Evolutionary conservation across 2,113 vertebrate species (phyloP), one percentile per base, ranked within the genome.

Genomic region (Platichthys stellatus): DNA sequence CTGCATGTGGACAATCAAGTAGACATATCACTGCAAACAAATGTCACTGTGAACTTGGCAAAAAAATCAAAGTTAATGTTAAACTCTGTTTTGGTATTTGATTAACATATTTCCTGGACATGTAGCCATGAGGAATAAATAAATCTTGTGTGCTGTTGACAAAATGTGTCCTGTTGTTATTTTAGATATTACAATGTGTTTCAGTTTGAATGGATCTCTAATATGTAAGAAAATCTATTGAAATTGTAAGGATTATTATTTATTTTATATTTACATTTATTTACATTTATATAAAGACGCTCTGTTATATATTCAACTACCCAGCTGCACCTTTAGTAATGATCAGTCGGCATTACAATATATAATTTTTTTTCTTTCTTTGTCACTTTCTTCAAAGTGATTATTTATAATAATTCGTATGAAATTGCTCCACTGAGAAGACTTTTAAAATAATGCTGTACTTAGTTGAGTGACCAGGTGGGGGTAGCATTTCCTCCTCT

Each of bases 1-100:
- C 80, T 87, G 67, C 86, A 86, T 76, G 81, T 83, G 83, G 90
- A 92, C 92, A 92, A 93, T 93, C 92, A 90, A 69, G 40, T 61
- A 59, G 56, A 85, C 76, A 60, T 75, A 74, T 87, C 74, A 74
- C 69, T 79, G 56, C 69, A 87, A 82, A 80, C 65, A 82, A 72
- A 75, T 74, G 81, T 72, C 87, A 89, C 80, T 81, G 82, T 84
- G 35, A 83, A 74, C 47, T 67, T 72, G 47, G 77, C 68, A 78
- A 67, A 43, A 61, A 61, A 81, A 73, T 35, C 40, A 54, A 68
- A 10, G 56, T 40, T 74, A 18, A 64, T 65, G 49, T 76, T 76
- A 1, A 74, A 63, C 54, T 77, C 51, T 82, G 53, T 86, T 76
- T 84, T 84, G 75, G 79, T 89, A 74, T 89, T 86, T 80, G 71